Evolutionary conservation across 2,797 vertebrate genomes (phyloP).

Genomic region (Carapus acus): DNA sequence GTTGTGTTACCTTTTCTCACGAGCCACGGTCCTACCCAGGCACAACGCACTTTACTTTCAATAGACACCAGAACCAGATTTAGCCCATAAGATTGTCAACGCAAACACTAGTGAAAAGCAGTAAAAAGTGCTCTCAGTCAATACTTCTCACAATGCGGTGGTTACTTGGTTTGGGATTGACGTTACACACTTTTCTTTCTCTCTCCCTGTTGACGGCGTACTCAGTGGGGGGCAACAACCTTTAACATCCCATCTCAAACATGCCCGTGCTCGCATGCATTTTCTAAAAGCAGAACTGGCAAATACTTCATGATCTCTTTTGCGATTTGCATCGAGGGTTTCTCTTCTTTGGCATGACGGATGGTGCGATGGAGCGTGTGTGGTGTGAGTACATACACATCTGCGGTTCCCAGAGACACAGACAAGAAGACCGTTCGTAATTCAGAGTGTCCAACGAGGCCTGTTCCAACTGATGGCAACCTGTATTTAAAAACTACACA

Average conservation of each 20-base stretch:
- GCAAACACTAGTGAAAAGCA: constrained; percentile 57
- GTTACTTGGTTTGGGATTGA: constrained; percentile 42
- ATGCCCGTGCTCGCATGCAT: constrained; percentile 1
- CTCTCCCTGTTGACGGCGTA: constrained; percentile 30
- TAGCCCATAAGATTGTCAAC: constrained; percentile 71
- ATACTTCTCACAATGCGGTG: constrained; percentile 31
- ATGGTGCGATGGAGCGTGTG: constrained; percentile 20
- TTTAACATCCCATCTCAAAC: constrained; percentile 2
- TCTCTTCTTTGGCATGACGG: constrained; percentile 61
- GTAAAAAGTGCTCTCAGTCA: constrained; percentile 13
- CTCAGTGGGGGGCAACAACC: constrained; percentile 33
- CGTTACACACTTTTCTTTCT: constrained; percentile 37
- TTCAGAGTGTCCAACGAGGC: constrained; percentile 28
- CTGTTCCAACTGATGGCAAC: constrained; percentile 14
- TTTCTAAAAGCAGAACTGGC: constrained; percentile 29
- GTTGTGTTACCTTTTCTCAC: constrained; percentile 13
- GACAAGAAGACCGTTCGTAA: constrained; percentile 32
- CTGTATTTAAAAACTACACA: background rate
- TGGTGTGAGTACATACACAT: constrained; percentile 2
- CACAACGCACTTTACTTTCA: constrained; percentile 18
- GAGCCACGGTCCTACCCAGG: constrained; percentile 6
- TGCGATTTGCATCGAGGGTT: constrained; percentile 39
- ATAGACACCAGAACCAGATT: constrained; percentile 29
- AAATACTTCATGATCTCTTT: constrained; percentile 28
- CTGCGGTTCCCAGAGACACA: constrained; percentile 32